These are phyloP conservation scores for Bergia puertoricense DNA, from an alignment of 92 coral and sea anemone genomes.

Conservation along the genomic window DNA sequence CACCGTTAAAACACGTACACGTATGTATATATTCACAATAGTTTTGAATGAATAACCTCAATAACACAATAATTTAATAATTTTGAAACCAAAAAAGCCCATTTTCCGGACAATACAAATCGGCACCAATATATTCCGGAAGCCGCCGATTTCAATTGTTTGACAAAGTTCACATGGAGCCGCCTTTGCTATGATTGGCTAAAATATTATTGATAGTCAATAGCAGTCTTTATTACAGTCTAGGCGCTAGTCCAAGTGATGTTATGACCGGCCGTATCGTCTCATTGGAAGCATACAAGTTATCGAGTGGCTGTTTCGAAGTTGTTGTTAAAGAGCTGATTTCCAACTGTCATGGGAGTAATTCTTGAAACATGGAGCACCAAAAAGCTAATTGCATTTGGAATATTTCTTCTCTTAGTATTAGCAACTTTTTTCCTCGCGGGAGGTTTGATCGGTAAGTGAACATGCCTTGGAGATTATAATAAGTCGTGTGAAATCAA, in stretches of 20 bases:
- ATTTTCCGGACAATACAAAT: constrained; percentile 25
- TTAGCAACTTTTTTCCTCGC: constrained; percentile 24
- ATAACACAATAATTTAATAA: constrained; percentile 23
- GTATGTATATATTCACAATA: not conserved
- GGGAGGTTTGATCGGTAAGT: constrained; percentile 40
- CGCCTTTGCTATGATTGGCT: constrained; percentile 37
- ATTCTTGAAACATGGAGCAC: constrained; percentile 47
- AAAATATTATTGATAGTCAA: constrained; percentile 22
- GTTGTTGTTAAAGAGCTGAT: not conserved
- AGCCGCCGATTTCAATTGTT: constrained; percentile 30
- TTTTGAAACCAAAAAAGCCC: constrained; percentile 26
- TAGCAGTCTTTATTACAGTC: constrained; percentile 23
- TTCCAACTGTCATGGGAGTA: constrained; percentile 31
- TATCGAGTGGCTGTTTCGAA: not conserved
- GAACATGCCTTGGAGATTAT: not conserved
- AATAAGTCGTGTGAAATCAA: not conserved
- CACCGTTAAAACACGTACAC: not conserved
- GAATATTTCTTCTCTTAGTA: constrained; percentile 16
- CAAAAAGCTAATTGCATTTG: constrained; percentile 33
- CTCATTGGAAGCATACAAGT: not conserved
- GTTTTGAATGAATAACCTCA: not conserved
- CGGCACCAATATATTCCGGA: constrained; percentile 3
- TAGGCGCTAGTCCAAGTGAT: constrained; percentile 30
- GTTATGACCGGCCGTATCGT: not conserved
- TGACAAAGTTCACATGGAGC: constrained; percentile 1